Conservation (phyloP, 2,888 invertebrate genomes). For the Tenthredo distinguenda region DNA sequence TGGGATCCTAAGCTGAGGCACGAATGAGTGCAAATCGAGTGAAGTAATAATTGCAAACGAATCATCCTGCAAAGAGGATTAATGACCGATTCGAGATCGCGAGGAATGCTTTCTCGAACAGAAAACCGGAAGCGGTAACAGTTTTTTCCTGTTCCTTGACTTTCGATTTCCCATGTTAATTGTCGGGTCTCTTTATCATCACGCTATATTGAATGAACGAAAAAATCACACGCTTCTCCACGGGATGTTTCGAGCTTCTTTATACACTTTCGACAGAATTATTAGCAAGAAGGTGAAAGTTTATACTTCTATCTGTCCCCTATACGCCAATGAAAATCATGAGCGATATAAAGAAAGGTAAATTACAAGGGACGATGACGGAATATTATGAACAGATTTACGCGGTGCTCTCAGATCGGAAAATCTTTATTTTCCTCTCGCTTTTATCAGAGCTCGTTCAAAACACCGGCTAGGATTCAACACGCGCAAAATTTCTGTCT, state of each 20-base stretch:
- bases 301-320: neutral
- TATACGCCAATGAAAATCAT: neutral
- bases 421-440: neutral
- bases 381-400: neutral
- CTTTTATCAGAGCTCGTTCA: neutral
- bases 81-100: neutral
- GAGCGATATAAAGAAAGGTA: neutral
- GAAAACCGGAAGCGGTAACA: neutral
- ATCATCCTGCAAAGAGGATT: neutral
- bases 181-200: neutral
- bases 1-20: neutral
- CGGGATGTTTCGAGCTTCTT: neutral
- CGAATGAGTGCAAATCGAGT: neutral
- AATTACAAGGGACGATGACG: neutral
- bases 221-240: conserved; percentile 2
- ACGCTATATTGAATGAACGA: neutral
- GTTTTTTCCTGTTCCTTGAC: conserved; percentile 8
- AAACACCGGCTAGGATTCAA: neutral
- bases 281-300: neutral
- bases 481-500: conserved; percentile 3
- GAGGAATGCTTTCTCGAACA: neutral
- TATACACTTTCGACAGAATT: neutral
- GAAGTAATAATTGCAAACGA: neutral
- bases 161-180: conserved; percentile 17
- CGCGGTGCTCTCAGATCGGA: neutral